phyloP scores from a whole-genome alignment of 2,888 invertebrate genomes.

The Pyrgus malvae region DNA sequence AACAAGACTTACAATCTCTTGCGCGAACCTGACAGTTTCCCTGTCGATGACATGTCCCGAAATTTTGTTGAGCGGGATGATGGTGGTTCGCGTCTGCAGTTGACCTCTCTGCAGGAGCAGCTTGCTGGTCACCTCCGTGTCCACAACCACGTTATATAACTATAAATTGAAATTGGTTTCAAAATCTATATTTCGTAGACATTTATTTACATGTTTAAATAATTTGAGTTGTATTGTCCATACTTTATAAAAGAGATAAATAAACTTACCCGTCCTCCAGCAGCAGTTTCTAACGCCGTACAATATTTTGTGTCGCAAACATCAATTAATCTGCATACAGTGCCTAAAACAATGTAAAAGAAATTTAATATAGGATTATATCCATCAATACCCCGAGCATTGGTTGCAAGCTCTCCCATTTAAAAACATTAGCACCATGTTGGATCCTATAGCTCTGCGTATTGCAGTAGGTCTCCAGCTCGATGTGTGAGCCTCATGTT shows the following conservation, averaged over 20 bases:
- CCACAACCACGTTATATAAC: conserved; percentile 95
- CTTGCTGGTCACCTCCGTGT: conserved; percentile 92
- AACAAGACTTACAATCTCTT: conserved; percentile 81
- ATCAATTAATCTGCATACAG: conserved; percentile 89
- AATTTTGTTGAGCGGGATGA: conserved; percentile 96
- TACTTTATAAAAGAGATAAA: no score
- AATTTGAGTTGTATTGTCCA: no score
- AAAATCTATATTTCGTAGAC: no score
- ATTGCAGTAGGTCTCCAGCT: no score
- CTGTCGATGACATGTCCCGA: conserved; percentile 82
- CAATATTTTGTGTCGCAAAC: conserved; percentile 86
- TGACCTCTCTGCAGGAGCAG: conserved; percentile 91
- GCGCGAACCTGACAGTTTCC: conserved; percentile 84
- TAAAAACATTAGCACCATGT: no score
- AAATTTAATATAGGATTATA: no score
- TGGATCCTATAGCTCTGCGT: no score
- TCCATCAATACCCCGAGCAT: no score
- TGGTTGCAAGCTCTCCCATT: no score
- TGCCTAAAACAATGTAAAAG: no score
- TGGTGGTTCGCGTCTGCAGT: conserved; percentile 89
- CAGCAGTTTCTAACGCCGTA: conserved; percentile 92
- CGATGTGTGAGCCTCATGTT: no score
- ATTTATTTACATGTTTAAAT: no score
- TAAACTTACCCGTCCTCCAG: conserved; percentile 88
- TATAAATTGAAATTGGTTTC: conserved; percentile 48